Percentiles rank a stretch among this genome's conserved stretches.
Evolutionary conservation across 1,140 invertebrate genomes (phyloP).

Genomic region (Diachasmimorpha longicaudata): DNA sequence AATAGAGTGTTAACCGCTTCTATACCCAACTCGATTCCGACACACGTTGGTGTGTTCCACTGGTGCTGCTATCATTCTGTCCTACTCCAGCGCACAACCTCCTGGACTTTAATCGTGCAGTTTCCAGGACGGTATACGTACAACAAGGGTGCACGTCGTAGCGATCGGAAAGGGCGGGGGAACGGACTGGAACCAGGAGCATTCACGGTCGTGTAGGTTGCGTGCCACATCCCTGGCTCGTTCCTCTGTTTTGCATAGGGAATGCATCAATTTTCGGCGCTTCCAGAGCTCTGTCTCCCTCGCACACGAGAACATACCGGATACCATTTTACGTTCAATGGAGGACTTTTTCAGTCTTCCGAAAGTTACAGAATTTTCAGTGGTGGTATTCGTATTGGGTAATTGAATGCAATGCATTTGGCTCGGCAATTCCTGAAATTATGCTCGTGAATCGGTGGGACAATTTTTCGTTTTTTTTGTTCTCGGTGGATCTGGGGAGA

Average conservation of each 20-base stretch:
- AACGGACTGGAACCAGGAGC: conserved; percentile 10
- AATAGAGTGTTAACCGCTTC: conserved; percentile 62
- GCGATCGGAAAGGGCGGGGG: too few species aligned
- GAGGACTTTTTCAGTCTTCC: not conserved
- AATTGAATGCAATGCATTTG: not conserved
- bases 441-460: too few species aligned
- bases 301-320: not conserved
- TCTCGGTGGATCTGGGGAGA: too few species aligned
- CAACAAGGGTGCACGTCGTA: not conserved
- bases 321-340: not conserved
- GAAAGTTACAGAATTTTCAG: not conserved
- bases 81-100: not conserved
- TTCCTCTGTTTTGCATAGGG: conserved; percentile 46
- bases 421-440: not conserved
- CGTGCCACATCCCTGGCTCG: conserved; percentile 30
- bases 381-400: not conserved
- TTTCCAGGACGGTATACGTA: not conserved
- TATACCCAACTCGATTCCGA: conserved; percentile 55
- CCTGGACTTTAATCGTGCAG: not conserved
- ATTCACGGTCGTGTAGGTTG: conserved; percentile 11
- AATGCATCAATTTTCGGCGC: conserved; percentile 53
- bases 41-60: conserved; percentile 28
- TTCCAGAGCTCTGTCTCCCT: conserved; percentile 25
- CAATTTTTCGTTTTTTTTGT: too few species aligned
- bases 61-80: not conserved